Conservation (phyloP, 2,797 vertebrate species). For the Chaunax sp. region DNA sequence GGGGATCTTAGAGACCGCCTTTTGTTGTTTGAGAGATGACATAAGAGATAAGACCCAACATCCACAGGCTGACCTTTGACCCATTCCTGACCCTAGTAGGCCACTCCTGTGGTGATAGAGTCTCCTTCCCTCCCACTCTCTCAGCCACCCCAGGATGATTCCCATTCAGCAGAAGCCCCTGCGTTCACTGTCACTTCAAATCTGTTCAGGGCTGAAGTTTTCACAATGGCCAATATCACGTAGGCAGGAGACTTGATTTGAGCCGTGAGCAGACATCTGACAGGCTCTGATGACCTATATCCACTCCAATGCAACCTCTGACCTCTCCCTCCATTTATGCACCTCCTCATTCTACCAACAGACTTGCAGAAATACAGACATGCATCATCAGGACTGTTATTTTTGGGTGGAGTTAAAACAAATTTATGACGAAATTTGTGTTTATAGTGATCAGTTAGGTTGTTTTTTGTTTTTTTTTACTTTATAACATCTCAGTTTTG, state of each 20-base stretch:
- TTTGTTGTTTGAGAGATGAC: slow-evolving; percentile 78
- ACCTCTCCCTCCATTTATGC: slow-evolving; percentile 31
- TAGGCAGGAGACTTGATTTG: slow-evolving; percentile 49
- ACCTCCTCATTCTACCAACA: slow-evolving; percentile 4
- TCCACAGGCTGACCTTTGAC: slow-evolving; percentile 72
- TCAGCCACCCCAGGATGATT: slow-evolving; percentile 55
- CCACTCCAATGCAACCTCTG: slow-evolving; percentile 37
- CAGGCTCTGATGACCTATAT: slow-evolving; percentile 45
- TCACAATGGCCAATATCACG: slow-evolving; percentile 67
- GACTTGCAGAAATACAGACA: slow-evolving; percentile 11
- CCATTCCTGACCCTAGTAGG: slow-evolving; percentile 72
- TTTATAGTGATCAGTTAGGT: too few relatives aligned
- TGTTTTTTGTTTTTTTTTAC: too few relatives aligned
- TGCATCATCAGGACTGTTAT: neutral
- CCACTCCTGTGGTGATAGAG: slow-evolving; percentile 73
- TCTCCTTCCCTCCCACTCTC: slow-evolving; percentile 50
- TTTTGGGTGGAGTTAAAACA: neutral
- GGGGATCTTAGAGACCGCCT: slow-evolving; percentile 50
- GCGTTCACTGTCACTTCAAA: slow-evolving; percentile 60
- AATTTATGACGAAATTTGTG: too few relatives aligned
- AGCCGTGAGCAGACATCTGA: slow-evolving; percentile 52
- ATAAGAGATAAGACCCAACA: slow-evolving; percentile 69
- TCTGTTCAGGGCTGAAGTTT: slow-evolving; percentile 63
- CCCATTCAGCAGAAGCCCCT: slow-evolving; percentile 63
- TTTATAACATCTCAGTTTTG: too few relatives aligned